Evolutionary conservation across 2,113 vertebrate genomes (phyloP), one percentile per base, ranked within the genome.

Genomic region (Herpetotheres cachinnans): DNA sequence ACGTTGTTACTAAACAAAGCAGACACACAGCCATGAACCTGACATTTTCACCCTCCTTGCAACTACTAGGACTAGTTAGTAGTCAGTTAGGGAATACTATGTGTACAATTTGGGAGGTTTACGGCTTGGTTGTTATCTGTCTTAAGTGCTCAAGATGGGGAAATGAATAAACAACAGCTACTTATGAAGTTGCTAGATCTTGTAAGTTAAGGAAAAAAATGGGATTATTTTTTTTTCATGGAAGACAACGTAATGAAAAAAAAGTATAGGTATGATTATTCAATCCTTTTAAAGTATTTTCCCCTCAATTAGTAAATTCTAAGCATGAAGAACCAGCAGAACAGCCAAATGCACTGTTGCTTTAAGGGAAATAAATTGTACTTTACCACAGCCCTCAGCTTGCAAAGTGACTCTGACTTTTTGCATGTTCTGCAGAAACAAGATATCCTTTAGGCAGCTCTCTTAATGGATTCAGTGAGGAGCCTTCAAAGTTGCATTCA

Each of bases 391-490:
- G 49, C 80, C 67, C 34, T 82, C 73, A 61, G 84, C 61, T 59
- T 81, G 62, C 59, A 82, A 95, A 92, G 88, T 52, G 56, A 63
- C 86, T 92, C 54, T 44, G 83, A 88, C 56, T 86, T 97, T 79
- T 59, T 54, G 66, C 81, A 50, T 27, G 38, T 77, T 81, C 84
- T 93, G 94, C 97, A 96, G 97, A 96, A 96, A 54, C 26, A 82
- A 62, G 91, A 69, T 66, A 97, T 69, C 78, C 89, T 70, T 84
- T 70, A 84, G 84, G 76, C 32, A 91, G 63, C 24, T 62, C 58
- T 92, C 82, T 62, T 95, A 82, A 90, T 52, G 59, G 69, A 77
- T 54, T 96, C 91, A 94, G 89, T 47, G 38, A 84, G 27, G 4
- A 90, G 63, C 40, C 76, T 95, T 96, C 90, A 89, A 97, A 62